These are phyloP conservation scores for Silurus aristotelis DNA, from an alignment of 2,797 vertebrate genomes.

Conservation along the genomic window DNA sequence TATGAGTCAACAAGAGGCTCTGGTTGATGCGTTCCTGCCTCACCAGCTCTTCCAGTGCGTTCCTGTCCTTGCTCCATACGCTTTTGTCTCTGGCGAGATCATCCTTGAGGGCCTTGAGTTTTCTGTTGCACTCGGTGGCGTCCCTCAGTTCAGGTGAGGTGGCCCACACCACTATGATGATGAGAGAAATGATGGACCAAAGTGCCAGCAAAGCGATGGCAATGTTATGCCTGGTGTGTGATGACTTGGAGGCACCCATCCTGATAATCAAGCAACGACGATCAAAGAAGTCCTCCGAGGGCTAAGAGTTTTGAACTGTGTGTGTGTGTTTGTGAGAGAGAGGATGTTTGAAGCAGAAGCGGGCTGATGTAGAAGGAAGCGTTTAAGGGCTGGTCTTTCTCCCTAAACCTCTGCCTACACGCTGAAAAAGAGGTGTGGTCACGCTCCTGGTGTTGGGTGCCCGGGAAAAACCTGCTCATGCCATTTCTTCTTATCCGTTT, in stretches of 20 bases:
- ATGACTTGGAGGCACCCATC: slow-evolving; percentile 65
- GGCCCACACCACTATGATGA: slow-evolving; percentile 75
- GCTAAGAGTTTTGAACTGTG: background rate
- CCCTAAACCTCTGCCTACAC: slow-evolving; percentile 42
- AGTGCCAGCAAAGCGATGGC: slow-evolving; percentile 62
- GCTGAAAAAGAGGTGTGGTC: slow-evolving; percentile 61
- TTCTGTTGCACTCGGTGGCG: slow-evolving; percentile 58
- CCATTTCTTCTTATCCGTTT: background rate
- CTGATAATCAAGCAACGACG: background rate
- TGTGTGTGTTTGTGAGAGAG: background rate
- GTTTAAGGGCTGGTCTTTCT: slow-evolving; percentile 54
- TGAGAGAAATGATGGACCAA: slow-evolving; percentile 71
- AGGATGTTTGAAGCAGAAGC: background rate
- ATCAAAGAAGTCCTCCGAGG: background rate
- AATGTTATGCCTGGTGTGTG: slow-evolving; percentile 55
- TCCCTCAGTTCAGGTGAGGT: slow-evolving; percentile 70
- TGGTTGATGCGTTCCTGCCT: slow-evolving; percentile 47
- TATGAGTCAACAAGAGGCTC: background rate
- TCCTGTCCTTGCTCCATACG: slow-evolving; percentile 57
- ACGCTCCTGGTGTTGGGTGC: slow-evolving; percentile 48
- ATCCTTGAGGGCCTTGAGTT: slow-evolving; percentile 54
- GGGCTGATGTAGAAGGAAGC: slow-evolving; percentile 26
- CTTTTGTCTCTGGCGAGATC: slow-evolving; percentile 50
- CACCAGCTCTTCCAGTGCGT: slow-evolving; percentile 65
- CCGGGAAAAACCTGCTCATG: slow-evolving; percentile 39